Conservation (phyloP, 2,888 invertebrate genomes). For the Endotricha flammealis region DNA sequence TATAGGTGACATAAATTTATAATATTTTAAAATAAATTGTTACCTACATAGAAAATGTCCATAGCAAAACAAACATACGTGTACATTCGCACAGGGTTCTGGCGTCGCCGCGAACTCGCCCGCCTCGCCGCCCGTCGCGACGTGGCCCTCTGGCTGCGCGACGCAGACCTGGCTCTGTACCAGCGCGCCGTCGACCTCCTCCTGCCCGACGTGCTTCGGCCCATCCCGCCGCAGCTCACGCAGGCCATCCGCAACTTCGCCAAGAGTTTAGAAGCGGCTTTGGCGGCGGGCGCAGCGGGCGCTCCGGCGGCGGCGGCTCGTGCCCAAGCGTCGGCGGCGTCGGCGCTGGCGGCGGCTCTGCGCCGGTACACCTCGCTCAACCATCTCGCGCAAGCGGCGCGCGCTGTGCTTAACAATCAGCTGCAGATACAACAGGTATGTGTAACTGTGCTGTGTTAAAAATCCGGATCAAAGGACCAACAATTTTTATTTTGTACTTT, state of each 20-base stretch:
- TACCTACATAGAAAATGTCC: too few species aligned
- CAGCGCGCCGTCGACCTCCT: constrained; percentile 97
- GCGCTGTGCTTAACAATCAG: constrained; percentile 96
- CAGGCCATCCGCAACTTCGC: constrained; percentile 82
- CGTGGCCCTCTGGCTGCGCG: constrained; percentile 87
- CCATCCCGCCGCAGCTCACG: constrained; percentile 95
- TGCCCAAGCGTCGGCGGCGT: constrained; percentile 89
- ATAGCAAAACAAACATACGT: too few species aligned
- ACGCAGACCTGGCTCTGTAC: constrained; percentile 94
- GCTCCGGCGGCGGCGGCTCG: constrained; percentile 89
- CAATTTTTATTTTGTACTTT: too few species aligned
- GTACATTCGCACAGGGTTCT: constrained; percentile 95
- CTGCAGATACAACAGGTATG: constrained; percentile 95
- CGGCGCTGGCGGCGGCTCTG: constrained; percentile 96
- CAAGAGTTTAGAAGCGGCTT: constrained; percentile 87
- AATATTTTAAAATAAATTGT: too few species aligned
- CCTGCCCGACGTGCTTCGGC: constrained; percentile 96
- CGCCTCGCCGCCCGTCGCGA: constrained; percentile 80
- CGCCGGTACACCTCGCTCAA: constrained; percentile 97
- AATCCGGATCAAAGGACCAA: too few species aligned
- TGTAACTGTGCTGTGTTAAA: constrained; percentile 5
- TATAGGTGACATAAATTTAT: too few species aligned
- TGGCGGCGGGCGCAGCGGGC: constrained; percentile 89
- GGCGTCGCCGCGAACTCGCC: constrained; percentile 95
- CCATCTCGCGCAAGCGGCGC: constrained; percentile 96